Conservation (phyloP, 2,113 vertebrate species). For the Morone saxatilis region DNA sequence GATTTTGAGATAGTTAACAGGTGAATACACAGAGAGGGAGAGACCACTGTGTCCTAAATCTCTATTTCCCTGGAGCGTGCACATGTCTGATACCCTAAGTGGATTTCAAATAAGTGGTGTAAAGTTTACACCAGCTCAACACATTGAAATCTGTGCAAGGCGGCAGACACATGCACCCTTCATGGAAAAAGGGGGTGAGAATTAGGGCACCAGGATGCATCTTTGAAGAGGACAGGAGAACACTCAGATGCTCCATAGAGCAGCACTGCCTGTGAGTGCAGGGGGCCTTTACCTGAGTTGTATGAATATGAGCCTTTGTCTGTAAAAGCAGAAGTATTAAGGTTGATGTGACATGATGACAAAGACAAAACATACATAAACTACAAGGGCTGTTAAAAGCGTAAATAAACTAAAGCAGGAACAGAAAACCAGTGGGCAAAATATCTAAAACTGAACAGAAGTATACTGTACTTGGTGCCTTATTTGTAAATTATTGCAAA, state of each 20-base stretch:
- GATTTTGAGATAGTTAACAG: conserved; percentile 45
- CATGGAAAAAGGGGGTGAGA: conserved; percentile 22
- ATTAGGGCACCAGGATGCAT: conserved; percentile 47
- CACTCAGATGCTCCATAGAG: conserved; percentile 60
- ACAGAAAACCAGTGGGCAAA: neutral
- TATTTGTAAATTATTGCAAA: neutral
- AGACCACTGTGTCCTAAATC: conserved; percentile 58
- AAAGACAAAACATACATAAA: conserved; percentile 34
- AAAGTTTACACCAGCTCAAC: conserved; percentile 13
- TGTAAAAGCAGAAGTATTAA: conserved; percentile 91
- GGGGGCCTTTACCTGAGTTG: conserved; percentile 93
- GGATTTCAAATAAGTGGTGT: conserved; percentile 38
- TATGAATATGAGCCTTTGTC: conserved; percentile 93
- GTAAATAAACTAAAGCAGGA: neutral
- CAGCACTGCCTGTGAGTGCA: conserved; percentile 69
- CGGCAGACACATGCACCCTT: conserved; percentile 48
- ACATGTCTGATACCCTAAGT: conserved; percentile 30
- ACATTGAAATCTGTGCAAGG: conserved; percentile 30
- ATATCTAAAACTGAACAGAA: too few relatives aligned
- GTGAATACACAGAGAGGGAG: conserved; percentile 54
- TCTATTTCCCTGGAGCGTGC: conserved; percentile 33
- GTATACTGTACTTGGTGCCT: neutral
- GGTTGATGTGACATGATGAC: conserved; percentile 80
- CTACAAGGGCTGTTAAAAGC: neutral
- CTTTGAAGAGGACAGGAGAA: conserved; percentile 61